phyloP scores from a whole-genome alignment of 37 sponge, comb jelly and placozoan species.

The Cliona cf. orientalis region DNA sequence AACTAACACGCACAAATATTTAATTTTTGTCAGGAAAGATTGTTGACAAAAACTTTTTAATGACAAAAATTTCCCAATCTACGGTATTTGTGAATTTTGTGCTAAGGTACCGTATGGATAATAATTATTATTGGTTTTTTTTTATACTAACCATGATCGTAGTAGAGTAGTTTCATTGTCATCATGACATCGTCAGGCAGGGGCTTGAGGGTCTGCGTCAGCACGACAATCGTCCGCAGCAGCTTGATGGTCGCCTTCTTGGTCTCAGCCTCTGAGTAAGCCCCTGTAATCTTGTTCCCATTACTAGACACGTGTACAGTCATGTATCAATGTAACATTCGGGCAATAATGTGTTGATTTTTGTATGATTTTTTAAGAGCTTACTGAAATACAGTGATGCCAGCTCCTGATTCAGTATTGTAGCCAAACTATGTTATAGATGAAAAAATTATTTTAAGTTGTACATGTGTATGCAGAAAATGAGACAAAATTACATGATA shows the following conservation, averaged over 20 bases:
- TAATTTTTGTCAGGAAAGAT: too few relatives aligned
- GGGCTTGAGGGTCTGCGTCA: constrained; percentile 92
- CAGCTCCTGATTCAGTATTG: constrained; percentile 27
- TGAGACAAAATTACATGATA: neutral
- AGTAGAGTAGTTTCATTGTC: constrained; percentile 94
- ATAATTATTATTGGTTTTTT: neutral
- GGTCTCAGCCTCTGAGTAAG: constrained; percentile 72
- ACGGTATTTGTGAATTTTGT: too few relatives aligned
- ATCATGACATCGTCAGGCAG: constrained; percentile 92
- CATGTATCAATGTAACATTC: too few relatives aligned
- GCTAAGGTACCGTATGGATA: too few relatives aligned
- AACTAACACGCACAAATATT: too few relatives aligned
- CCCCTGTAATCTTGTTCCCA: constrained; percentile 61
- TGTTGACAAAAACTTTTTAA: too few relatives aligned
- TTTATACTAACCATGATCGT: constrained; percentile 68
- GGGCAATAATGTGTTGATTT: too few relatives aligned
- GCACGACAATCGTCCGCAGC: constrained; percentile 87
- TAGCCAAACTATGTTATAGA: constrained; percentile 51
- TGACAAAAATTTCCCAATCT: too few relatives aligned
- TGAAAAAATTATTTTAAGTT: too few relatives aligned
- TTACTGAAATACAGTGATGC: constrained; percentile 53
- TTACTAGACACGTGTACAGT: constrained; percentile 32
- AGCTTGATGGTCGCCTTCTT: constrained; percentile 88
- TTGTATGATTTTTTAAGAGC: neutral
- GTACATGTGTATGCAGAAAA: too few relatives aligned